Percentiles rank a stretch among this genome's conserved stretches.
Evolutionary conservation across 2,888 invertebrate species (phyloP).

Genomic region (Bombyx huttoni): DNA sequence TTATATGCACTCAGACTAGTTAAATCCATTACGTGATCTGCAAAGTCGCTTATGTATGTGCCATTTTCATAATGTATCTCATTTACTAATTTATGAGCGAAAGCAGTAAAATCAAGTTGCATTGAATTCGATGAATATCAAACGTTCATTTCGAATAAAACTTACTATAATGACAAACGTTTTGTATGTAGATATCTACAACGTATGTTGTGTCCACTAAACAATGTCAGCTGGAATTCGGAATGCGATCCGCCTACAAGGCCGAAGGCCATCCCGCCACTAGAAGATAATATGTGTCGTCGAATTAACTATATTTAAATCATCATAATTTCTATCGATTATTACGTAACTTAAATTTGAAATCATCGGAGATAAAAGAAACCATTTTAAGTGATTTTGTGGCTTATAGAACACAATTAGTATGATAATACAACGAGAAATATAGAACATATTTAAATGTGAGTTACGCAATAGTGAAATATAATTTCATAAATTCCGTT

Average conservation of each 20-base stretch:
- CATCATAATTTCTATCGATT: background rate
- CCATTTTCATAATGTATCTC: background rate
- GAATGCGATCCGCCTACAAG: constrained; percentile 68
- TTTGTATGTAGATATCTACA: background rate
- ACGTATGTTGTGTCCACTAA: constrained; percentile 16
- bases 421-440: no score
- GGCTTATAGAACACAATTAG: no score
- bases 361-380: no score
- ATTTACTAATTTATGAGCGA: background rate
- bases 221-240: constrained; percentile 61
- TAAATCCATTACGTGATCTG: no score
- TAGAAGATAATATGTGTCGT: constrained; percentile 5
- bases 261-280: constrained; percentile 39
- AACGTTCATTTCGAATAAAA: no score
- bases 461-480: no score
- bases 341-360: background rate
- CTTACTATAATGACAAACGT: background rate
- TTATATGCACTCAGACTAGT: no score
- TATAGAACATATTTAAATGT: no score
- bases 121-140: background rate
- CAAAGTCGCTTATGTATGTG: background rate
- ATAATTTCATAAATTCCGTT: no score
- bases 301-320: background rate
- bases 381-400: no score
- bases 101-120: background rate